Evolutionary conservation across 2,888 invertebrate genomes (phyloP), one percentile per base, ranked within the genome.

Genomic region (Argyra leucocephala): DNA sequence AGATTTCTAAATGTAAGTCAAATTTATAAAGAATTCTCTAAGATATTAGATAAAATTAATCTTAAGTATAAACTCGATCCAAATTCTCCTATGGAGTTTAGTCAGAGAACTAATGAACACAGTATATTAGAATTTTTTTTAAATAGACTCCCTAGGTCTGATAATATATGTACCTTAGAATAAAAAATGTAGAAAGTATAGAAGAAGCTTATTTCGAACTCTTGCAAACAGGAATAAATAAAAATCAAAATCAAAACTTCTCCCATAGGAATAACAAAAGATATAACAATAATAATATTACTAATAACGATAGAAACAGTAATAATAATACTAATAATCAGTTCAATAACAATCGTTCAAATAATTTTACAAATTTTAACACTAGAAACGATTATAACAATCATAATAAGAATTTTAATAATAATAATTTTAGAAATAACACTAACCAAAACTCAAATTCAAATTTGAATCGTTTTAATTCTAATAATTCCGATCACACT

Each of bases 1-100:
- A 61, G 57, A 24, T 37, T 57, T n/a, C 24, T n/a, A 4, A 64
- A 48, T 64, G 64, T 64, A 61, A 64, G 64, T 61, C 24, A 60
- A 61, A 48, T 36, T 48, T 64, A 64, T 48, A 23, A 64, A n/a
- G 57, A 64, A 22, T 61, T 64, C 18, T 48, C 21, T 21, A 21
- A n/a, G 12, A 48, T 61, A 60, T 61, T 64, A 61, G 64, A 64
- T 64, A 64, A 64, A 36, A 10, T 64, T 18, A 64, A 64, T 61
- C 15, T 64, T 18, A 64, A 64, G 22, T 64, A 64, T 61, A 48
- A n/a, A 18, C 31, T 64, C 24, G 64, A 64, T 61, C 15, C 4
- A 2, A 22, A 61, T 7, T 21, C 15, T 21, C 64, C 58, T 18
- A 22, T 18, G 1, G 64, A 64, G 36, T 63, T 63, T 26, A 58